Base-by-base conservation (phyloP, 2,797 vertebrate genomes). In the Capromys pilorides region DNA sequence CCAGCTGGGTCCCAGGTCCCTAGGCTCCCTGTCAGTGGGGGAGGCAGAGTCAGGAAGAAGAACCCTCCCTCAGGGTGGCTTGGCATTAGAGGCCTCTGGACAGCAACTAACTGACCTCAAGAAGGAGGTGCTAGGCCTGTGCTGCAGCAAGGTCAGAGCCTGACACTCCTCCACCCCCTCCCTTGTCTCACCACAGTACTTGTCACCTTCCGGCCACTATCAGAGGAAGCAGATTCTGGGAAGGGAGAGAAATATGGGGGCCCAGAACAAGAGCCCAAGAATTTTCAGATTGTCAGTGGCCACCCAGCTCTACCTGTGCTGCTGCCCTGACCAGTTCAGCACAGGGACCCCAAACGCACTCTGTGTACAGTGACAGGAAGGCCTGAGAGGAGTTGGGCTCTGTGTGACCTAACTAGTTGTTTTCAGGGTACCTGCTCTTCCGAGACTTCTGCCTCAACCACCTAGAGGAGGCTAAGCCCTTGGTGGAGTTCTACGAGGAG, bases 401-500 rank as follows among this genome's bases (percentile, higher is more conserved):
- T 8, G 39, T 1, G 16, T 18, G 82, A 79, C 57, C n/a, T 9
- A 0, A 7, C 5, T 0, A 5, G 19, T 78, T 79, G 67, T 69
- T 96, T 88, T 81, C 97, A 98, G 98, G 98, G 36, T 98, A 98
- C 96, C 91, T 98, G 96, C 98, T 98, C 2, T 98, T 98, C 95
- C 97, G 98, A 24, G 98, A 98, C 92, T 98, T 98, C 0, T 98
- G 98, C 94, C 97, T 98, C 95, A 98, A 98, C 91, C 98, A 98
- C 94, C 97, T 98, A 0, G 98, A 98, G 95, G 98, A 98, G 86
- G 98, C 98, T 94, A 98, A 97, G 86, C 97, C 98, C 33, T 92
- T 98, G 95, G 98, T 98, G 96, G 98, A 98, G 83, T 98, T 98
- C 94, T 98, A 98, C 0, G 98, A 98, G 95, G 98, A 98, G 98